These are phyloP conservation scores for Danaus chrysippus DNA, from an alignment of 2,888 invertebrate species.

Conservation along the genomic window DNA sequence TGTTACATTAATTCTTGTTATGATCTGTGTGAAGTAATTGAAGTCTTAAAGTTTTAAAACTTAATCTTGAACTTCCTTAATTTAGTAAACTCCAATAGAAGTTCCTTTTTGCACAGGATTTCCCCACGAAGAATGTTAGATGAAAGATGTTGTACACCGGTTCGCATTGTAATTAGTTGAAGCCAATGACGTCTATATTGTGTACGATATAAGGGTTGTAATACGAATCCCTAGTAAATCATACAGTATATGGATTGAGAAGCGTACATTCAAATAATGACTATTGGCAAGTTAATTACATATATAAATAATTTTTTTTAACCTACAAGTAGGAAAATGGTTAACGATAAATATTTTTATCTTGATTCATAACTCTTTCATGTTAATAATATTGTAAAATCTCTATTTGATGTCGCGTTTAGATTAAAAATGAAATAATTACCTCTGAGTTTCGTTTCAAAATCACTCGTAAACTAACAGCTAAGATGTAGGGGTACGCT, in stretches of 20 bases:
- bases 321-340: too few relatives aligned
- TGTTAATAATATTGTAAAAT: not conserved
- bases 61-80: conserved; percentile 31
- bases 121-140: conserved; percentile 37
- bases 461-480: conserved; percentile 15
- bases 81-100: conserved; percentile 34
- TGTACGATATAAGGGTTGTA: not conserved
- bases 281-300: too few relatives aligned
- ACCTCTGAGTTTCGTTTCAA: conserved; percentile 1
- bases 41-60: conserved; percentile 22
- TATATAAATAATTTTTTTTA: too few relatives aligned
- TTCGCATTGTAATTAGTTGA: not conserved
- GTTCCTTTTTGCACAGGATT: conserved; percentile 37
- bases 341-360: too few relatives aligned
- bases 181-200: conserved; percentile 5
- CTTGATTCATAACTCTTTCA: too few relatives aligned
- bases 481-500: conserved; percentile 29
- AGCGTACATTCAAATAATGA: conserved; percentile 31
- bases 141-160: conserved; percentile 34
- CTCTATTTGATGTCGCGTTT: not conserved
- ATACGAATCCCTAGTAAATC: not conserved
- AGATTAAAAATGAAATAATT: conserved; percentile 1
- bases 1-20: too few relatives aligned
- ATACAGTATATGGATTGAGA: conserved; percentile 21
- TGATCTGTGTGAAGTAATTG: conserved; percentile 13